phyloP scores from a whole-genome alignment of 2,797 vertebrate species.

The Chrysocyon brachyurus region DNA sequence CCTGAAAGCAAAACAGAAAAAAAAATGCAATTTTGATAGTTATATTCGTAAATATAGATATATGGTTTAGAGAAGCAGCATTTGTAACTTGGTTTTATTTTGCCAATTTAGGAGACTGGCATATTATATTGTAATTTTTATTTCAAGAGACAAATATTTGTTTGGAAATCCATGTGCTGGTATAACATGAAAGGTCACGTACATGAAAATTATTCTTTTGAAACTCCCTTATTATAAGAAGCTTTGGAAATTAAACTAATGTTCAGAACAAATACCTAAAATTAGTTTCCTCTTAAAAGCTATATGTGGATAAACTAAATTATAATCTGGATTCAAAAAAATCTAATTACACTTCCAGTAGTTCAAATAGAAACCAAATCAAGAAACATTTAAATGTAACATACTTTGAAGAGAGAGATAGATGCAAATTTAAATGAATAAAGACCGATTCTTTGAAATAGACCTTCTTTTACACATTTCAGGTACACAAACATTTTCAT shows the following conservation, averaged over 20 bases:
- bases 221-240: neutral
- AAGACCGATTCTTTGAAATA: neutral
- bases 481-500: neutral
- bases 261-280: neutral
- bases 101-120: neutral
- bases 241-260: neutral
- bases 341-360: neutral
- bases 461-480: neutral
- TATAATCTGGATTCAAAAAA: slow-evolving; percentile 6
- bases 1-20: neutral
- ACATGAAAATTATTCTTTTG: neutral
- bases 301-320: neutral
- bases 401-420: neutral
- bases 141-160: neutral
- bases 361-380: neutral
- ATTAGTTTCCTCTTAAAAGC: neutral
- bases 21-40: neutral
- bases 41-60: neutral
- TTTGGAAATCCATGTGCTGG: neutral
- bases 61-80: neutral
- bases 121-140: neutral
- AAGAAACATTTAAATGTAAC: neutral
- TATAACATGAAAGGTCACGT: neutral
- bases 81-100: neutral
- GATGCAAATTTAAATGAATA: neutral